These are phyloP conservation scores for Carcina quercana DNA, from an alignment of 2,888 invertebrate species.

Conservation along the genomic window DNA sequence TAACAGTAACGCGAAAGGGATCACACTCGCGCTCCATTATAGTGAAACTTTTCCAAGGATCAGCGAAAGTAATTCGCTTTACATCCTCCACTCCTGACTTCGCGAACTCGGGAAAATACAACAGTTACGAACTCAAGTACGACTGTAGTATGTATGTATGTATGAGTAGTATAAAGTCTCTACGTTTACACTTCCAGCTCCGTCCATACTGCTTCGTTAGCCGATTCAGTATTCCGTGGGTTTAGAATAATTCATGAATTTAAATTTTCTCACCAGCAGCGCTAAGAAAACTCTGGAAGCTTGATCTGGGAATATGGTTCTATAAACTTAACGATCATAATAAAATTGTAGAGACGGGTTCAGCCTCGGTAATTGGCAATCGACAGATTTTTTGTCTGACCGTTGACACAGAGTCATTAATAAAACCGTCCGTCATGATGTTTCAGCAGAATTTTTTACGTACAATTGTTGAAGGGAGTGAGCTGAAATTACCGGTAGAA, in stretches of 20 bases:
- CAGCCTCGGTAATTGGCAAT: conserved; percentile 3
- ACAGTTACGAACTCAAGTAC: conserved; percentile 4
- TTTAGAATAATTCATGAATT: too few species aligned
- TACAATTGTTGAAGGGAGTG: too few species aligned
- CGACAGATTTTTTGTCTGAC: conserved; percentile 1
- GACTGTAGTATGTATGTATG: too few species aligned
- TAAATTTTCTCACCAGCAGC: too few species aligned
- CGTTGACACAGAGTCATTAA: background rate
- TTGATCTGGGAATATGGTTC: too few species aligned
- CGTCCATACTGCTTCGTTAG: too few species aligned
- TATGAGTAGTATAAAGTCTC: too few species aligned
- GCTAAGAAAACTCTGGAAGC: too few species aligned
- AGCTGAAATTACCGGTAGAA: conserved; percentile 39
- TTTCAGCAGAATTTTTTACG: background rate
- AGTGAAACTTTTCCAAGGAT: conserved; percentile 49
- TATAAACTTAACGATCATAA: too few species aligned
- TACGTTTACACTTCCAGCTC: too few species aligned
- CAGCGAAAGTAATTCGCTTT: conserved; percentile 48
- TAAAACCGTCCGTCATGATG: background rate
- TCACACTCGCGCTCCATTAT: conserved; percentile 46
- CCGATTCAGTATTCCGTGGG: too few species aligned
- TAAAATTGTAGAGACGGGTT: too few species aligned
- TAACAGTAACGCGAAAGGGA: conserved; percentile 60
- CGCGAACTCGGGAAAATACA: conserved; percentile 32
- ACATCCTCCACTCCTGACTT: conserved; percentile 27